A percentile compares a stretch with the other conserved stretches of the same genome.
These are phyloP conservation scores for Mesoligia furuncula DNA, from an alignment of 2,888 invertebrate genomes.

Conservation along the genomic window DNA sequence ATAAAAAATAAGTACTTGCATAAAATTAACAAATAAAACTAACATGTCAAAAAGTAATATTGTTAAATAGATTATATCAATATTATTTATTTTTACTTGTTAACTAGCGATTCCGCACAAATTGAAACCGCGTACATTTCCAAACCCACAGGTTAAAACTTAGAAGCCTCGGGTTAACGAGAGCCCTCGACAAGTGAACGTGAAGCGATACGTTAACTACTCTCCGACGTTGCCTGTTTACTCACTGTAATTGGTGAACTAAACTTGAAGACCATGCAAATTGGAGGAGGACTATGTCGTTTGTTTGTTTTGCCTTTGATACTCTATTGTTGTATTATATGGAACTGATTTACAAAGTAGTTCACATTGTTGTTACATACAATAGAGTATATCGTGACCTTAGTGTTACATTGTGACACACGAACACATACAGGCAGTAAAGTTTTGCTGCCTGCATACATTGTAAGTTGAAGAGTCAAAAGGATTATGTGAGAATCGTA, in stretches of 20 bases:
- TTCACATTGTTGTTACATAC: background rate
- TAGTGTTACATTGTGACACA: background rate
- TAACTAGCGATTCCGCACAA: background rate
- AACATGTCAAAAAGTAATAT: too few relatives aligned
- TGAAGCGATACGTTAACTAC: conserved; percentile 54
- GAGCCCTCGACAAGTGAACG: conserved; percentile 56
- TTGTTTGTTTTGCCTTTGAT: conserved; percentile 26
- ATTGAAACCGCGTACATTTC: conserved; percentile 23
- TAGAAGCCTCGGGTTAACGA: conserved; percentile 56
- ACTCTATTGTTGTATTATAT: conserved; percentile 12
- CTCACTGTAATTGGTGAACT: conserved; percentile 42
- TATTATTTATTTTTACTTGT: background rate
- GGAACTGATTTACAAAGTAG: conserved; percentile 15
- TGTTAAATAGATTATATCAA: too few relatives aligned
- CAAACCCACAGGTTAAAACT: conserved; percentile 54
- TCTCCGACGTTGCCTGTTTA: conserved; percentile 31
- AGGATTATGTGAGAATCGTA: background rate
- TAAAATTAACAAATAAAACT: background rate
- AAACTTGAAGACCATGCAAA: conserved; percentile 46
- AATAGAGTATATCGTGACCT: conserved; percentile 6
- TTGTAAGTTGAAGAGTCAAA: background rate
- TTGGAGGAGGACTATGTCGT: conserved; percentile 23
- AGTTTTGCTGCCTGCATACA: background rate
- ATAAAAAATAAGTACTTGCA: too few relatives aligned
- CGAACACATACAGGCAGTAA: background rate